Conservation (phyloP, 2,888 invertebrate genomes). For the Xanthia icteritia region DNA sequence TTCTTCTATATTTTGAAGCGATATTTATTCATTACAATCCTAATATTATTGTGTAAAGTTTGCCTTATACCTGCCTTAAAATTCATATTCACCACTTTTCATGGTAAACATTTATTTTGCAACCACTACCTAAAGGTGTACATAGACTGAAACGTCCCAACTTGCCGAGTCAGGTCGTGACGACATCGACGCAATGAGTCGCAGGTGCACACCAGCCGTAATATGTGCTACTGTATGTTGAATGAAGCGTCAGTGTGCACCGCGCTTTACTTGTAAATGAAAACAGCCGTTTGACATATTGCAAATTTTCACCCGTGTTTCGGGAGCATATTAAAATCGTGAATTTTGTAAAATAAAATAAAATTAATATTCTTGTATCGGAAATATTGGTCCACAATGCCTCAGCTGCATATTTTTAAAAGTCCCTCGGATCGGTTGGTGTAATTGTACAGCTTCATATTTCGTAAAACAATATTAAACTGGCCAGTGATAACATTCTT, state of each 20-base stretch:
- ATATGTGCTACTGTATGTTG: constrained; percentile 74
- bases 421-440: not conserved
- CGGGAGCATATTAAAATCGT: constrained; percentile 51
- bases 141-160: constrained; percentile 69
- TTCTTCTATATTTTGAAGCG: not conserved
- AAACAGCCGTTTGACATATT: constrained; percentile 58
- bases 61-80: not conserved
- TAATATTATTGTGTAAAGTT: not conserved
- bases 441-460: not conserved
- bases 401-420: constrained; percentile 1
- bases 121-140: constrained; percentile 65
- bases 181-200: constrained; percentile 73
- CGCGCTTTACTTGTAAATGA: constrained; percentile 60
- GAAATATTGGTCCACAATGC: constrained; percentile 8
- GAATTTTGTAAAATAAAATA: constrained; percentile 38
- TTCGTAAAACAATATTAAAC: not conserved
- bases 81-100: not conserved
- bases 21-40: not conserved
- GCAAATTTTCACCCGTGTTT: constrained; percentile 48
- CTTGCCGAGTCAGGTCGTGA: constrained; percentile 72
- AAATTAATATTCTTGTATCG: constrained; percentile 24
- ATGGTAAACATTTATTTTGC: constrained; percentile 47
- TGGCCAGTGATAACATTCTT: not conserved
- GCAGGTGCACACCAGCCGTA: constrained; percentile 79
- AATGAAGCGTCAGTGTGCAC: constrained; percentile 65